phyloP scores from a whole-genome alignment of 2,797 vertebrate genomes.

The Poeciliopsis turneri region DNA sequence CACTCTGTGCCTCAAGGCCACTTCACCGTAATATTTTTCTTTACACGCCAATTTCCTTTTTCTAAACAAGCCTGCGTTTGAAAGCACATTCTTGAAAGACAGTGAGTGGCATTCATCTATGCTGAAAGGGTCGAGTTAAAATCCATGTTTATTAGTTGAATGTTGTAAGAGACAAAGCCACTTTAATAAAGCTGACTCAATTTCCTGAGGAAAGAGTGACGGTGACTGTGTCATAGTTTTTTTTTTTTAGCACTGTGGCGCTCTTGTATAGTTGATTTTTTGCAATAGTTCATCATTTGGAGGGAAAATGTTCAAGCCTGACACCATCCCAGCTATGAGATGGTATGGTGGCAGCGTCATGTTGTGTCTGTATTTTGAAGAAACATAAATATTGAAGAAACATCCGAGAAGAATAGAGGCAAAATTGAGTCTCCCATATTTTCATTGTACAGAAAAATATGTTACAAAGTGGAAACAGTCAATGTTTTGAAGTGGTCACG shows the following conservation, averaged over 20 bases:
- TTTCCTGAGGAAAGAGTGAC: not conserved
- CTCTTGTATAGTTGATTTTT: not conserved
- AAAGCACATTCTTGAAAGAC: conserved; percentile 55
- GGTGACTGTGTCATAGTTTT: not conserved
- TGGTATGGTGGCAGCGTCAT: not conserved
- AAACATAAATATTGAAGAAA: not conserved
- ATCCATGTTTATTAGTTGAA: conserved; percentile 14
- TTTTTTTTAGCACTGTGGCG: not conserved
- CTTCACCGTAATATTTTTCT: conserved; percentile 68
- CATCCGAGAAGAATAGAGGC: not conserved
- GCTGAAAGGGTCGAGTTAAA: conserved; percentile 22
- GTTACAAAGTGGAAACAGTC: not conserved
- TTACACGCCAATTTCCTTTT: conserved; percentile 60
- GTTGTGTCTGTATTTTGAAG: not conserved
- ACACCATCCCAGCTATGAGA: not conserved
- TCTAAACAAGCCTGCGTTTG: conserved; percentile 36
- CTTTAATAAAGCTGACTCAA: not conserved
- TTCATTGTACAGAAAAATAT: not conserved
- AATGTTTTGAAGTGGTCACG: not conserved
- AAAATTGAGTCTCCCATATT: not conserved
- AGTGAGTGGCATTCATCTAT: conserved; percentile 38
- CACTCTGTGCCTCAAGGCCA: conserved; percentile 36
- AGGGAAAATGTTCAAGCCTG: not conserved
- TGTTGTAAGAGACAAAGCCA: not conserved
- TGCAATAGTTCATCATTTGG: not conserved